These are phyloP conservation scores for Dendrolimus kikuchii DNA, from an alignment of 1,140 invertebrate genomes.

Conservation along the genomic window DNA sequence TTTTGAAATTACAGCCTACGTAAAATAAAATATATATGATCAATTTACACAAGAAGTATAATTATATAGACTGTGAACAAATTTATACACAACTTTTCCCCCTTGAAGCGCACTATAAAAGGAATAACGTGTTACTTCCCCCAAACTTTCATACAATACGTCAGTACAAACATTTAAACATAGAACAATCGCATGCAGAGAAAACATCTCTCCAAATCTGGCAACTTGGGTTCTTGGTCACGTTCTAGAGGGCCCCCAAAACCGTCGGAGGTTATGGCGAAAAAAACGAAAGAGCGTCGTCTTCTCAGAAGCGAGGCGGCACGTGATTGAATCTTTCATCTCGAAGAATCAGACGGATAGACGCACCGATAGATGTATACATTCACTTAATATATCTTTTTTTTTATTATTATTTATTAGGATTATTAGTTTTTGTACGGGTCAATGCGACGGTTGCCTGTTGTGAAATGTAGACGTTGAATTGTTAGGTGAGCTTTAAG, in stretches of 20 bases:
- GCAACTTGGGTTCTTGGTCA: not conserved
- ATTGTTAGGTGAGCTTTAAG: no score
- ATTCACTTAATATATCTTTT: constrained; percentile 31
- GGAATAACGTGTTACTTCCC: no score
- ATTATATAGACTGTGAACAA: no score
- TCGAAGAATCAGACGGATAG: constrained; percentile 31
- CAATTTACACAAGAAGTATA: no score
- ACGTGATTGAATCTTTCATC: constrained; percentile 60
- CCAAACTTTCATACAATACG: no score
- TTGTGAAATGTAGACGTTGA: not conserved
- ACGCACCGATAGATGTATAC: constrained; percentile 30
- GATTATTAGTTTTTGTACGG: constrained; percentile 36
- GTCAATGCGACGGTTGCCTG: constrained; percentile 6
- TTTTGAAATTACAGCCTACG: no score
- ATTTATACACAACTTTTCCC: no score
- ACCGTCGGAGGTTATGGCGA: constrained; percentile 30
- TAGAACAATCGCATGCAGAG: no score
- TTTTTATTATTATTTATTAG: constrained; percentile 30
- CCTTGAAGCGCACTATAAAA: no score
- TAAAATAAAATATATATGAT: no score
- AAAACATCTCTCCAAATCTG: no score
- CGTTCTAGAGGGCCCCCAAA: constrained; percentile 31
- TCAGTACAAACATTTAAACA: no score
- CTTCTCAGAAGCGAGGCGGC: constrained; percentile 42
- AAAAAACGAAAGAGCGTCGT: constrained; percentile 22